These are phyloP conservation scores for Pseudococcus longispinus DNA, from an alignment of 2,888 invertebrate genomes.

Conservation along the genomic window DNA sequence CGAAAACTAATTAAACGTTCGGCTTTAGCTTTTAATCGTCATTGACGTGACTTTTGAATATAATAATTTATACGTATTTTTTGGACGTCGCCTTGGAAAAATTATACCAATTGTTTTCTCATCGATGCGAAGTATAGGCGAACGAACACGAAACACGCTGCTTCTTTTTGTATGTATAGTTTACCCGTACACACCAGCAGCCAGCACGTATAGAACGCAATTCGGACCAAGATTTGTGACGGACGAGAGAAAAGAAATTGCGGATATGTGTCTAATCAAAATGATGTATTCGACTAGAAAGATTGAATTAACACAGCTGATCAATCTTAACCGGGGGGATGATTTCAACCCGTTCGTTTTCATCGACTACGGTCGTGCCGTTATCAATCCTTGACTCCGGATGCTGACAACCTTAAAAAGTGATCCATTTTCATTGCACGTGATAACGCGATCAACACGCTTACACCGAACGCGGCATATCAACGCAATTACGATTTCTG, in stretches of 20 bases:
- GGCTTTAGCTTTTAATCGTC: background rate
- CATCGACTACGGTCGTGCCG: slow-evolving; percentile 25
- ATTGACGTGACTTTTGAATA: slow-evolving; percentile 1
- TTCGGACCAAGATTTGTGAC: slow-evolving; percentile 2
- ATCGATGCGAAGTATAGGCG: background rate
- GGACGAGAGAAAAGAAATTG: slow-evolving; percentile 15
- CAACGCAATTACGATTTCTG: background rate
- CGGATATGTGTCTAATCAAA: slow-evolving; percentile 49
- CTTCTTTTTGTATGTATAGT: background rate
- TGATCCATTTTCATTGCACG: slow-evolving; percentile 53
- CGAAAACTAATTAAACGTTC: slow-evolving; percentile 42
- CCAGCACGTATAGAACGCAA: background rate
- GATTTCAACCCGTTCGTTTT: slow-evolving; percentile 48
- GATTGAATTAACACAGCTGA: slow-evolving; percentile 53
- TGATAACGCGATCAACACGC: background rate
- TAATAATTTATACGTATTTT: background rate
- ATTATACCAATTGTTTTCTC: background rate
- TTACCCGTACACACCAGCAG: background rate
- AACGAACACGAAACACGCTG: background rate
- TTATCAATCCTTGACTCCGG: slow-evolving; percentile 48
- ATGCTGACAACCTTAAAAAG: slow-evolving; percentile 54
- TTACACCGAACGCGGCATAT: background rate
- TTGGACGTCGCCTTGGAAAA: background rate
- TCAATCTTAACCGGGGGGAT: slow-evolving; percentile 42
- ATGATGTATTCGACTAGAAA: slow-evolving; percentile 53